A percentile compares a stretch with the other conserved stretches of the same genome.
Conservation (phyloP, 1,140 invertebrate genomes). For the Tenebrio molitor region DNA sequence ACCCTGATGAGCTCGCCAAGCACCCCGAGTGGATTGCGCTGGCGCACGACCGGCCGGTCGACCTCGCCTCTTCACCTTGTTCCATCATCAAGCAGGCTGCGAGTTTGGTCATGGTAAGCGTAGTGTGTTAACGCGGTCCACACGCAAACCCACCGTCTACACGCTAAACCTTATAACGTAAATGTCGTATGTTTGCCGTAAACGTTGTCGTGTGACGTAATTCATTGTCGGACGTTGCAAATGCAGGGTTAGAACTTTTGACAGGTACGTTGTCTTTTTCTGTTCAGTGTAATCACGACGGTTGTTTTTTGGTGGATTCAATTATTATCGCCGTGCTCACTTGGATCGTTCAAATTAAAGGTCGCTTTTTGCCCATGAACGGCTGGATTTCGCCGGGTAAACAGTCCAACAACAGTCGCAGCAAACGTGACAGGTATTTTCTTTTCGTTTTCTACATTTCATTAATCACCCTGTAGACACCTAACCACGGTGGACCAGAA, state of each 20-base stretch:
- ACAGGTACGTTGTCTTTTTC: slow-evolving; percentile 18
- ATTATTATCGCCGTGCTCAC: slow-evolving; percentile 21
- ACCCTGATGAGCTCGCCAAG: slow-evolving; percentile 30
- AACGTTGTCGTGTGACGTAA: slow-evolving; percentile 28
- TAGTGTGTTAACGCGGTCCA: slow-evolving; percentile 16
- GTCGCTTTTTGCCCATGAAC: slow-evolving; percentile 37
- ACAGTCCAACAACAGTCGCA: background rate
- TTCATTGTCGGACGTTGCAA: background rate
- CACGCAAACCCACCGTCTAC: slow-evolving; percentile 14
- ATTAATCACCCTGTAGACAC: too few species aligned
- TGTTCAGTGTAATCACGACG: slow-evolving; percentile 12
- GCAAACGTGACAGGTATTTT: slow-evolving; percentile 35
- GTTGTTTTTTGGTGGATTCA: slow-evolving; percentile 27
- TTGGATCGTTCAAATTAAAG: slow-evolving; percentile 39
- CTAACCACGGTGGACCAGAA: too few species aligned
- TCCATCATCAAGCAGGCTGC: slow-evolving; percentile 43
- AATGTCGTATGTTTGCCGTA: slow-evolving; percentile 32
- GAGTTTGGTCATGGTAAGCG: slow-evolving; percentile 5
- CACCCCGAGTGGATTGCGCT: slow-evolving; percentile 49
- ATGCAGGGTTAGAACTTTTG: slow-evolving; percentile 13
- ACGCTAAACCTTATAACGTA: slow-evolving; percentile 11
- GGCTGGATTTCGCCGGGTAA: slow-evolving; percentile 26
- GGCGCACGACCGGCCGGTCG: slow-evolving; percentile 52
- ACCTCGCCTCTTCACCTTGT: slow-evolving; percentile 62
- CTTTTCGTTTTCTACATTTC: background rate